These are phyloP conservation scores for Lepisosteus oculatus DNA, from an alignment of 2,113 vertebrate species.

Conservation along the genomic window DNA sequence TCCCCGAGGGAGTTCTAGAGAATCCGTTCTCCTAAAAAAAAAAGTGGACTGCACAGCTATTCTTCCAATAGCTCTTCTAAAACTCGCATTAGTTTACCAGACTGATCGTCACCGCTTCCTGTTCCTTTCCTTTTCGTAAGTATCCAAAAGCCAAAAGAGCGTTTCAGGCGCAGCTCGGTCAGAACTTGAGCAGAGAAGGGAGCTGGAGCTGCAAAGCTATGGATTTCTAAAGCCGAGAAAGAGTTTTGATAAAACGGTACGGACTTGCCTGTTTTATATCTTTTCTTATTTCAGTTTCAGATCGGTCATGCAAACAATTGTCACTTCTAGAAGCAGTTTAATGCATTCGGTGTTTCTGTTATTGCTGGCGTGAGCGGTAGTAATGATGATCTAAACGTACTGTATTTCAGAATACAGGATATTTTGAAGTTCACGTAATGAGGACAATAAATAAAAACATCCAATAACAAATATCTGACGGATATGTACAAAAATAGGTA, in stretches of 20 bases:
- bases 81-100: slow-evolving; percentile 35
- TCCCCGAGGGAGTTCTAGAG: not conserved
- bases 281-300: not conserved
- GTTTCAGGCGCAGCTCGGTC: slow-evolving; percentile 29
- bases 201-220: slow-evolving; percentile 7
- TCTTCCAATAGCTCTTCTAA: not conserved
- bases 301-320: too few relatives aligned
- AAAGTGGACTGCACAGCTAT: not conserved
- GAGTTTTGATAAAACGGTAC: too few relatives aligned
- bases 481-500: too few relatives aligned
- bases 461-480: too few relatives aligned
- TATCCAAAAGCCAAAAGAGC: slow-evolving; percentile 45
- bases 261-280: not conserved
- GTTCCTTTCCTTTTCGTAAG: slow-evolving; percentile 43
- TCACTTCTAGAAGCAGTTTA: too few relatives aligned
- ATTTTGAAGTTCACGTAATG: too few relatives aligned
- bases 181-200: slow-evolving; percentile 5
- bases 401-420: too few relatives aligned
- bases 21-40: not conserved
- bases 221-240: slow-evolving; percentile 22
- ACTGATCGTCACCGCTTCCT: slow-evolving; percentile 64
- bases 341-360: too few relatives aligned
- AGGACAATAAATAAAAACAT: too few relatives aligned
- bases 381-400: too few relatives aligned
- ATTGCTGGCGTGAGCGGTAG: too few relatives aligned